phyloP scores from a whole-genome alignment of 2,888 invertebrate species.

The Cosmia trapezina region DNA sequence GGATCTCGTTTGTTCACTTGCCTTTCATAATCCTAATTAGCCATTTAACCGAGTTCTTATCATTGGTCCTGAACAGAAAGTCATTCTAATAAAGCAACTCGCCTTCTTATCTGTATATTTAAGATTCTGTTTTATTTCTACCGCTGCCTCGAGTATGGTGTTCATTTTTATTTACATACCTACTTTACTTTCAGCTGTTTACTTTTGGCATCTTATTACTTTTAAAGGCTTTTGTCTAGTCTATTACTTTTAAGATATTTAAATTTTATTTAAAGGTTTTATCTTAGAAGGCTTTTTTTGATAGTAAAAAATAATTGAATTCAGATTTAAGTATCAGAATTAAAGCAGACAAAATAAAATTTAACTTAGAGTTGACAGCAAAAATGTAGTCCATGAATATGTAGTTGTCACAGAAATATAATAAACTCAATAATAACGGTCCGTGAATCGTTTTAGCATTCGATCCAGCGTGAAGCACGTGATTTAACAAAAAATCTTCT shows the following conservation, averaged over 20 bases:
- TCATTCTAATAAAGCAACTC: constrained; percentile 64
- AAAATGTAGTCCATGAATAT: constrained; percentile 10
- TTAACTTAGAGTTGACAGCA: not conserved
- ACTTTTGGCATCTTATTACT: constrained; percentile 19
- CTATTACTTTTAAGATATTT: not conserved
- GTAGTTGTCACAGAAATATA: not conserved
- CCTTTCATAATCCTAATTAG: constrained; percentile 79
- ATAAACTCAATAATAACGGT: constrained; percentile 1
- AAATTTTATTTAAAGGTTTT: not conserved
- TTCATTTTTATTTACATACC: constrained; percentile 44
- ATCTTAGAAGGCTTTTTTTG: too few species aligned
- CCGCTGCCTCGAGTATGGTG: constrained; percentile 29
- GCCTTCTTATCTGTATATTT: constrained; percentile 63
- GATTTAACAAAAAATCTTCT: not conserved
- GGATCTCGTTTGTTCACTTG: constrained; percentile 78
- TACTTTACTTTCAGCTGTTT: constrained; percentile 32
- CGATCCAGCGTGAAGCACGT: not conserved
- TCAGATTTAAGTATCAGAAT: not conserved
- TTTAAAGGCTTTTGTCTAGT: not conserved
- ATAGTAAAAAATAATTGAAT: not conserved
- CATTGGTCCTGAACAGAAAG: constrained; percentile 63
- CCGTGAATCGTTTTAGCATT: not conserved
- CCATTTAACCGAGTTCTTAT: constrained; percentile 66
- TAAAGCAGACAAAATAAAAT: not conserved
- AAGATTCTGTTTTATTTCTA: constrained; percentile 52